Percentiles rank a stretch among this genome's conserved stretches.
These are phyloP conservation scores for Isoperla grammatica DNA, from an alignment of 2,888 invertebrate genomes.

Conservation along the genomic window DNA sequence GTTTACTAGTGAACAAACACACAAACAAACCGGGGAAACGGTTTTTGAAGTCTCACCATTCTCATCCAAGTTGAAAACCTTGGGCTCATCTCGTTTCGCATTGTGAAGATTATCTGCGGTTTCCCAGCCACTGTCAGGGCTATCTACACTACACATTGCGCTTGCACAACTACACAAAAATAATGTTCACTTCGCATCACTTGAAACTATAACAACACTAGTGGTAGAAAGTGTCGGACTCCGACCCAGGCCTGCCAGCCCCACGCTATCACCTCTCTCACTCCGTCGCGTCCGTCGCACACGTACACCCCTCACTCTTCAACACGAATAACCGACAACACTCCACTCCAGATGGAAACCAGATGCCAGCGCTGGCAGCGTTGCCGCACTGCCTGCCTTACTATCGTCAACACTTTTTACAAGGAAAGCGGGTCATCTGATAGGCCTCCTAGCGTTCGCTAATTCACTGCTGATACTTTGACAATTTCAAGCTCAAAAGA, in stretches of 20 bases:
- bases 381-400: slow-evolving; percentile 10
- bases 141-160: slow-evolving; percentile 23
- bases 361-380: slow-evolving; percentile 26
- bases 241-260: slow-evolving; percentile 8
- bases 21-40: not conserved
- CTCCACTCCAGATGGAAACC: slow-evolving; percentile 27
- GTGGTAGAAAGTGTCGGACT: not conserved
- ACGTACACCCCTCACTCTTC: slow-evolving; percentile 9
- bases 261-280: slow-evolving; percentile 8
- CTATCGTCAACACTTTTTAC: not conserved
- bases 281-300: slow-evolving; percentile 1
- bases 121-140: slow-evolving; percentile 25
- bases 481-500: no score
- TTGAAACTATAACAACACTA: not conserved
- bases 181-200: slow-evolving; percentile 1
- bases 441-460: slow-evolving; percentile 4
- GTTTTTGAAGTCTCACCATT: slow-evolving; percentile 11
- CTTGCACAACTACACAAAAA: not conserved
- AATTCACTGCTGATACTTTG: slow-evolving; percentile 4
- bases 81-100: slow-evolving; percentile 20
- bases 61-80: slow-evolving; percentile 16
- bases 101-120: slow-evolving; percentile 24
- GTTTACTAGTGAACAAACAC: not conserved
- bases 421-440: slow-evolving; percentile 20
- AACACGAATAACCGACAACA: slow-evolving; percentile 14